These are phyloP conservation scores for Petrocephalus microphthalmus DNA, from an alignment of 2,113 vertebrate species.

Conservation along the genomic window DNA sequence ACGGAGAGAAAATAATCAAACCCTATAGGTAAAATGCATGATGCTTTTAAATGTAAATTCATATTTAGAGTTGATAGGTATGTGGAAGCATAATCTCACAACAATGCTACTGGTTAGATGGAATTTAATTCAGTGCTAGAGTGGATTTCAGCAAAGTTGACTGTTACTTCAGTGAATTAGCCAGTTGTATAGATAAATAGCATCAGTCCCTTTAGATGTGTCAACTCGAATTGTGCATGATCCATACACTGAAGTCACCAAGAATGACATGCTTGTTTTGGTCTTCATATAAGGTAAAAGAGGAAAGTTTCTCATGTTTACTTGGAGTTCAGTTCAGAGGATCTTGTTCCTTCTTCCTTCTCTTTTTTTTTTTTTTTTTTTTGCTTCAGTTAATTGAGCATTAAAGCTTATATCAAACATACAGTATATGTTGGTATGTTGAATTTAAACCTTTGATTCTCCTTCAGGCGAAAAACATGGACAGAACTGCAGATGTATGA, in stretches of 20 bases:
- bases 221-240: no score
- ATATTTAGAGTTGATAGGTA: not conserved
- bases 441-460: not conserved
- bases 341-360: no score
- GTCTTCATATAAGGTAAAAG: not conserved
- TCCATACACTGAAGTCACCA: no score
- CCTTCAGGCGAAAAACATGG: not conserved
- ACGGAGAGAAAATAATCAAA: constrained; percentile 85
- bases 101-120: not conserved
- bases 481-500: not conserved
- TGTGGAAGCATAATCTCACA: not conserved
- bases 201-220: not conserved
- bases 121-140: not conserved
- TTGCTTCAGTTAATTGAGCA: no score
- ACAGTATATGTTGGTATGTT: no score
- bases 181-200: not conserved
- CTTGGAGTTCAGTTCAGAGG: not conserved
- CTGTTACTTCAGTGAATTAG: not conserved
- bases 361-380: no score
- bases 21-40: constrained; percentile 65
- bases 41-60: not conserved
- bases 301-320: not conserved
- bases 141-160: not conserved
- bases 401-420: no score
- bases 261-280: not conserved